These are phyloP conservation scores for Patiria miniata DNA, from an alignment of 35 echinoderm and acorn worm species.

Conservation along the genomic window DNA sequence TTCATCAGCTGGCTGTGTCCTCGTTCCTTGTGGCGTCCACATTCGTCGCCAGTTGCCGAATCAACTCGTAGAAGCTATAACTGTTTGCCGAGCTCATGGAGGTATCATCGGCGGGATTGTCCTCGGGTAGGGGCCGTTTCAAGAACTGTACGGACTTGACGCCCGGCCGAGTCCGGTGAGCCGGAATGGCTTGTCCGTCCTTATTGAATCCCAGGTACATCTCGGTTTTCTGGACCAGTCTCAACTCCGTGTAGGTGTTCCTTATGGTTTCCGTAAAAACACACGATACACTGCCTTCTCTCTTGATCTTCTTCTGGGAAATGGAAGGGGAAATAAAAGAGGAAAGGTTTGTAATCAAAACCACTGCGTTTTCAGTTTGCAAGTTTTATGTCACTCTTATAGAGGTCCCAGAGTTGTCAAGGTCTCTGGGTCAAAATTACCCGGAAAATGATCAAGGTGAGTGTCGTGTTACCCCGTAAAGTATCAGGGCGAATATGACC, in stretches of 20 bases:
- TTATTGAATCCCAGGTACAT: slow-evolving; percentile 11
- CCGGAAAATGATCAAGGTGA: too few relatives aligned
- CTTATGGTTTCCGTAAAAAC: slow-evolving; percentile 10
- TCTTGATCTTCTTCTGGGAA: slow-evolving; percentile 14
- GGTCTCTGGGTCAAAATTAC: too few relatives aligned
- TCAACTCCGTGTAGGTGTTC: background rate
- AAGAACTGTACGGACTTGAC: background rate
- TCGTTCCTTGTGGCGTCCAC: background rate
- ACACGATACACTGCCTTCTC: background rate
- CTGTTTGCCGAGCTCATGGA: background rate
- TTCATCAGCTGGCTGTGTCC: slow-evolving; percentile 21
- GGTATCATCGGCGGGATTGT: background rate
- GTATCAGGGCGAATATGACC: too few relatives aligned
- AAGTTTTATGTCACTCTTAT: too few relatives aligned
- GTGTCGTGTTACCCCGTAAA: too few relatives aligned
- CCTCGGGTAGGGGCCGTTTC: background rate
- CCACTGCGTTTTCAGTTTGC: too few relatives aligned
- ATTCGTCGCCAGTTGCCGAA: background rate
- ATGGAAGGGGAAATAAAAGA: background rate
- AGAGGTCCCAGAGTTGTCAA: too few relatives aligned
- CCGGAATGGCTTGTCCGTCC: background rate
- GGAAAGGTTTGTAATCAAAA: background rate
- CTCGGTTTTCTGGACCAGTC: slow-evolving; percentile 1
- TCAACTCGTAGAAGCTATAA: background rate
- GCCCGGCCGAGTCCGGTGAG: slow-evolving; percentile 2